Evolutionary conservation across 2,888 invertebrate genomes (phyloP), one percentile per base, ranked within the genome.

Genomic region (Agriopis leucophaearia): DNA sequence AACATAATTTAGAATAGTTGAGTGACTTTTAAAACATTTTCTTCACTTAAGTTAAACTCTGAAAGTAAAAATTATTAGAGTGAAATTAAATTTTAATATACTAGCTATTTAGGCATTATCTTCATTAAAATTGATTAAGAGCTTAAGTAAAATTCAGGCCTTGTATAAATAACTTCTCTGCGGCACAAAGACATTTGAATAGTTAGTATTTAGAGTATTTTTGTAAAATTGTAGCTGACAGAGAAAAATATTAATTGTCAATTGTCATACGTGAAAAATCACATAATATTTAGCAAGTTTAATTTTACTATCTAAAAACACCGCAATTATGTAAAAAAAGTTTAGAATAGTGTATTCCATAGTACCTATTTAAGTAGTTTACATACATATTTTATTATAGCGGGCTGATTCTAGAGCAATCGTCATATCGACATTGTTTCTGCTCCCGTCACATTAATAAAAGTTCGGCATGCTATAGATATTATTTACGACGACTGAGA

Each of bases 1-100:
- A 18, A 42, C 40, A 7, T 27, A 40, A 55, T 18, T 44, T 55
- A 38, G 52, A 75, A 81, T 82, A 81, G 68, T 16, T 40, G 54
- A 27, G 51, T 59, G 42, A 63, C 42, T 55, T 55, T 27, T 42
- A 8, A 8, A 27, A 27, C 27, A 27, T 27, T 27, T 27, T 27
- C 27, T 55, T 45, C 8, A 44, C 15, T 51, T 10, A 47, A 36
- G 7, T 40, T 40, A 42, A n/a, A 36, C 9, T 54, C 18, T 42
- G 27, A 27, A 27, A 1, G 27, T 27, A 27, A 27, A 27, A 27
- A 27, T 5, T 27, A 27, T 27, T 27, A 27, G 5, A 4, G 27
- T 27, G 27, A 38, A 38, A 10, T 38, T 38, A 9, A 1, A 9
- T 52, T 15, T 51, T 12, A 18, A 5, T 36, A 10, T 15, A 8